Percentiles rank a stretch among this genome's conserved stretches.
Conservation (phyloP, 2,113 vertebrate species). For the Cervus canadensis region DNA sequence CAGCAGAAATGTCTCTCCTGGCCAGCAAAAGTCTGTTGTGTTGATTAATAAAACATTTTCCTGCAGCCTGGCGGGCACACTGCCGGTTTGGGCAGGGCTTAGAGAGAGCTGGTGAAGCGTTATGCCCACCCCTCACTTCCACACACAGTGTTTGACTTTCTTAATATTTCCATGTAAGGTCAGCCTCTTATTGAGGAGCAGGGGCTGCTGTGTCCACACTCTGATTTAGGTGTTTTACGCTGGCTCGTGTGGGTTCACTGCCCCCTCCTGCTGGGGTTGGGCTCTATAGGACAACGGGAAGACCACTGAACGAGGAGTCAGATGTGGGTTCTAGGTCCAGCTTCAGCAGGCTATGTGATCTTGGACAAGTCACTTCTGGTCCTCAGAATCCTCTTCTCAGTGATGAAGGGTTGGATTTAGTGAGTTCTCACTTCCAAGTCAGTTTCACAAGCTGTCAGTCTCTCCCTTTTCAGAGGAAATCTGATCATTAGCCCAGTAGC, state of each 20-base stretch:
- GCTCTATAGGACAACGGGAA: neutral
- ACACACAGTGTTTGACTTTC: neutral
- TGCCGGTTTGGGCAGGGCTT: slow-evolving; percentile 9
- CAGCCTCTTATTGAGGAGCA: neutral
- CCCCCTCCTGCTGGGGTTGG: neutral
- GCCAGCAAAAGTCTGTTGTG: neutral
- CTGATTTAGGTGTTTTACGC: neutral
- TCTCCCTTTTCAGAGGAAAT: neutral
- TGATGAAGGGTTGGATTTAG: neutral
- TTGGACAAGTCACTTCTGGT: neutral
- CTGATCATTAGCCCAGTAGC: neutral
- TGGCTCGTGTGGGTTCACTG: neutral
- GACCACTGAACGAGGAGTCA: neutral
- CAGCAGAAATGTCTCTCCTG: neutral
- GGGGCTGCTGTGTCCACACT: neutral
- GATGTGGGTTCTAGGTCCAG: neutral
- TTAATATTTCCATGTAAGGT: slow-evolving; percentile 53
- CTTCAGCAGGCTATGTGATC: neutral
- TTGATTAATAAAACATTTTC: slow-evolving; percentile 48
- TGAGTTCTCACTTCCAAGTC: neutral
- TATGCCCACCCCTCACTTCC: neutral
- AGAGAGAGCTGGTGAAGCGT: neutral
- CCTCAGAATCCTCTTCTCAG: neutral
- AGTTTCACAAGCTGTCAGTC: neutral
- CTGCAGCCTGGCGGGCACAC: neutral